These are phyloP conservation scores for Entelurus aequoreus DNA, from an alignment of 2,113 vertebrate species.

Conservation along the genomic window DNA sequence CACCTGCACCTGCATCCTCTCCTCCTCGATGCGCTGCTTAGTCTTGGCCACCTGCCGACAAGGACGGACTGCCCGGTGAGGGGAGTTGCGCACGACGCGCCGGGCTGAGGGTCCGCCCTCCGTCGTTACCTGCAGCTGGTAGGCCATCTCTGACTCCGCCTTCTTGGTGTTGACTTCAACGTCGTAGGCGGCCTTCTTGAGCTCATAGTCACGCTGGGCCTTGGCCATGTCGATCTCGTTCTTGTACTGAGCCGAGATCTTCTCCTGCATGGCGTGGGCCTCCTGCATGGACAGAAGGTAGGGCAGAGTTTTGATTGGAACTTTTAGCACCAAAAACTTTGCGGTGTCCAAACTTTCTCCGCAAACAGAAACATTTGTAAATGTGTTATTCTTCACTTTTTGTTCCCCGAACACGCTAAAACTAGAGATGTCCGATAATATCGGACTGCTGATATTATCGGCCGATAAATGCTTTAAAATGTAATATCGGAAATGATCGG, in stretches of 20 bases:
- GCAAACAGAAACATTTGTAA: too few relatives aligned
- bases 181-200: constrained; percentile 86
- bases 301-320: too few relatives aligned
- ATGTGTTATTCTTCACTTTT: too few relatives aligned
- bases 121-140: constrained; percentile 80
- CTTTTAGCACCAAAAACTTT: too few relatives aligned
- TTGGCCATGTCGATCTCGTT: constrained; percentile 90
- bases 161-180: constrained; percentile 85
- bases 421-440: too few relatives aligned
- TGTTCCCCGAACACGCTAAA: too few relatives aligned
- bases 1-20: constrained; percentile 85
- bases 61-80: not conserved
- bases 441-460: too few relatives aligned
- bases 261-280: constrained; percentile 84
- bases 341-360: too few relatives aligned
- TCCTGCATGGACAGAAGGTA: constrained; percentile 64
- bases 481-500: too few relatives aligned
- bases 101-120: not conserved
- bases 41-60: constrained; percentile 83
- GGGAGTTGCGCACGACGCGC: not conserved
- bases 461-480: too few relatives aligned
- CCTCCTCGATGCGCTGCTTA: constrained; percentile 86
- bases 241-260: constrained; percentile 83
- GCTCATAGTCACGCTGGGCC: constrained; percentile 84
- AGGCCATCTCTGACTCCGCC: constrained; percentile 86